Evolutionary conservation across 2,888 invertebrate species (phyloP).

Genomic region (Dryocosmus kuriphilus): DNA sequence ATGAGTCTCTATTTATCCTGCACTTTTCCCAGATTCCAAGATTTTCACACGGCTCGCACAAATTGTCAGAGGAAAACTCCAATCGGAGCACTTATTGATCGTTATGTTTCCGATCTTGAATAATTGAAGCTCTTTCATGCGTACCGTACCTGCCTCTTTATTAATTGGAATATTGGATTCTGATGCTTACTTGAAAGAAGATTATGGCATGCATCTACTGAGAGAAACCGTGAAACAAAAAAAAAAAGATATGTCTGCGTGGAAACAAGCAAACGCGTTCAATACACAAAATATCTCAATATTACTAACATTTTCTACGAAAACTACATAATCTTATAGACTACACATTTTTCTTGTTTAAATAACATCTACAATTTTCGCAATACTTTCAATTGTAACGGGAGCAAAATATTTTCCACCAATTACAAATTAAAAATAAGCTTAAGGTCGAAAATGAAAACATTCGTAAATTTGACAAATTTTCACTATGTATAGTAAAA

Average conservation of each 20-base stretch:
- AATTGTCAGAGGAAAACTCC: not conserved
- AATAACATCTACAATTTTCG: not conserved
- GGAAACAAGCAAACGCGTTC: not conserved
- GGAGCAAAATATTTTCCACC: not conserved
- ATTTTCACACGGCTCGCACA: too few species aligned
- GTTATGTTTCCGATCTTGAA: not conserved
- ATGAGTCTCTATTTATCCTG: too few species aligned
- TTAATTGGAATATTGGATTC: slow-evolving; percentile 1
- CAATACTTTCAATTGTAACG: not conserved
- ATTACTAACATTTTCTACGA: not conserved
- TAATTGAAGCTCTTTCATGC: not conserved
- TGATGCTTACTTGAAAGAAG: not conserved
- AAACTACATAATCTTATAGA: not conserved
- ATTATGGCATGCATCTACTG: not conserved
- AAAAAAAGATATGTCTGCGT: not conserved
- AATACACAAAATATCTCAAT: not conserved
- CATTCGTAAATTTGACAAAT: not conserved
- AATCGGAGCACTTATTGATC: not conserved
- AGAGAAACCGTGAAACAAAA: not conserved
- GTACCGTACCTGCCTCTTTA: not conserved
- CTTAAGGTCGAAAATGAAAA: not conserved
- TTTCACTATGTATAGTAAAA: not conserved
- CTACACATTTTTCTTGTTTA: not conserved
- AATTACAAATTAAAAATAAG: not conserved
- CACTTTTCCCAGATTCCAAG: too few species aligned